These are phyloP conservation scores for Neoarius graeffei DNA, from an alignment of 2,113 vertebrate species.

Conservation along the genomic window DNA sequence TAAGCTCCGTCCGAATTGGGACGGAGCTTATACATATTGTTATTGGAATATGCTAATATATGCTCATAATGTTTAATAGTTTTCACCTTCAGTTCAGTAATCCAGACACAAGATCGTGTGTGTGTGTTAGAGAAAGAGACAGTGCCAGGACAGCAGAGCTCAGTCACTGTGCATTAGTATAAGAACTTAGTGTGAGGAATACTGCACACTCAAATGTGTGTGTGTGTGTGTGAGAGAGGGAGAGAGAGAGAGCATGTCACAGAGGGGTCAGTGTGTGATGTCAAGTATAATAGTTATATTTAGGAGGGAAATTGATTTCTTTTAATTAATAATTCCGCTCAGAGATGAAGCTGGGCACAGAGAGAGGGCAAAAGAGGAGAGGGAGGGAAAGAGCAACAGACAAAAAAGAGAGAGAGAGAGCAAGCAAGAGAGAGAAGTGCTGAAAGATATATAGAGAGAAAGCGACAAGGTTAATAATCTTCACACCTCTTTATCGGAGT, in stretches of 20 bases:
- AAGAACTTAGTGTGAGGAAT: not conserved
- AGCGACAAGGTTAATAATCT: slow-evolving; percentile 37
- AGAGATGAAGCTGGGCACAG: slow-evolving; percentile 4
- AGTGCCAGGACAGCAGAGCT: slow-evolving; percentile 1
- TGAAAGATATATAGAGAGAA: not conserved
- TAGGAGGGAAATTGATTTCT: slow-evolving; percentile 56
- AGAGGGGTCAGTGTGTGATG: slow-evolving; percentile 16
- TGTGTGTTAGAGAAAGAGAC: slow-evolving; percentile 43
- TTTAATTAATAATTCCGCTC: slow-evolving; percentile 63
- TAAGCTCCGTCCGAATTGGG: too few relatives aligned
- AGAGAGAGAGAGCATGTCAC: slow-evolving; percentile 5
- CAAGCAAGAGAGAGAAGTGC: not conserved
- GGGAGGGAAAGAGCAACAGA: slow-evolving; percentile 12
- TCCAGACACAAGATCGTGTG: slow-evolving; percentile 36
- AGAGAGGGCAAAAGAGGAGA: not conserved
- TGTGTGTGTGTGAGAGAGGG: slow-evolving; percentile 20
- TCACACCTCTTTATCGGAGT: slow-evolving; percentile 36
- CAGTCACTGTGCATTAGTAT: slow-evolving; percentile 21
- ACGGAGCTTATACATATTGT: not conserved
- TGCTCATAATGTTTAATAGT: not conserved
- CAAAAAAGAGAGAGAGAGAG: not conserved
- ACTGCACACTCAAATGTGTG: not conserved
- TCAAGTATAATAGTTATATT: slow-evolving; percentile 54
- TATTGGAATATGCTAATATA: slow-evolving; percentile 9
- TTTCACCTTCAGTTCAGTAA: not conserved